Percentiles rank a stretch among this genome's conserved stretches.
phyloP scores from a whole-genome alignment of 2,888 invertebrate species.

The Dryadula phaetusa region DNA sequence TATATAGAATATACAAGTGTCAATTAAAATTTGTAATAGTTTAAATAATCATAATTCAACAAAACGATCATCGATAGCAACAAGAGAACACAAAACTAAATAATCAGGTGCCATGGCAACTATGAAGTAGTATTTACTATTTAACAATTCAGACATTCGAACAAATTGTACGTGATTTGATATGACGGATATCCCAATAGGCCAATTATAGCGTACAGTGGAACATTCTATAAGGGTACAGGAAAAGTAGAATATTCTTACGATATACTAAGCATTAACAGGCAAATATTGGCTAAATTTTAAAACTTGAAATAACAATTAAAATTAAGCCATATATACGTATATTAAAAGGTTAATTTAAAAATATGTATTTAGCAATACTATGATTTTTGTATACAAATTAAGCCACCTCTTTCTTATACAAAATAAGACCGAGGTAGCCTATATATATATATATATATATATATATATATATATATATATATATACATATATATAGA shows the following conservation, averaged over 20 bases:
- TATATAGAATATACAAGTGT: no score
- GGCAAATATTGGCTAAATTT: neutral
- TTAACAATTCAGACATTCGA: neutral
- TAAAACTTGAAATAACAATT: neutral
- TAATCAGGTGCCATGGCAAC: conserved; percentile 4
- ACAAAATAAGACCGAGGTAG: no score
- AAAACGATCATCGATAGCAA: neutral
- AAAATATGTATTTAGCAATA: no score
- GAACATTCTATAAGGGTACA: conserved; percentile 17
- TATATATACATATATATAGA: no score
- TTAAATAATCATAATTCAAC: no score
- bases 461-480: no score
- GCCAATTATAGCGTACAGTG: conserved; percentile 16
- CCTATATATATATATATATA: no score
- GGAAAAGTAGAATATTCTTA: neutral
- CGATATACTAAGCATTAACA: neutral
- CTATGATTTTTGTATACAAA: no score
- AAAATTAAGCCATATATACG: no score
- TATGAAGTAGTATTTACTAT: conserved; percentile 1
- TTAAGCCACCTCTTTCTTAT: no score
- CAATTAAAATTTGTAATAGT: no score
- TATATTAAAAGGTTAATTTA: no score
- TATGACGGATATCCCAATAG: conserved; percentile 16
- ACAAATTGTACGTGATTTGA: conserved; percentile 24
- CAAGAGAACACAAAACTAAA: neutral